Base-by-base conservation (phyloP, 2,797 vertebrate species). In the Gorsachius magnificus region DNA sequence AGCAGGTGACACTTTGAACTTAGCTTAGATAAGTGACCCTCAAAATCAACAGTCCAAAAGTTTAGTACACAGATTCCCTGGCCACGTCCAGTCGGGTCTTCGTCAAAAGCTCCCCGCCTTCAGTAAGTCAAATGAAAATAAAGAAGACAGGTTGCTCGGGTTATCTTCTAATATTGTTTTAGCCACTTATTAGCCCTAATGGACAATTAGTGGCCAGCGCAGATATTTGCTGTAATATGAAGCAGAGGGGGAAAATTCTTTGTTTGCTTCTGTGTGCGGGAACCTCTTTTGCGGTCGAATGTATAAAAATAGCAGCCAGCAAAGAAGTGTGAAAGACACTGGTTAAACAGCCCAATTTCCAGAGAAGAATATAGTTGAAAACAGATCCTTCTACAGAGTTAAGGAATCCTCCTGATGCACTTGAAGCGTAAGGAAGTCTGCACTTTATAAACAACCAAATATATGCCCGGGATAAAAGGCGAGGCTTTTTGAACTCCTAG, bases 1-100 rank as follows among this genome's bases (percentile, higher is more conserved):
- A 97, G 96, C 95, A 96, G 97, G 96, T 97, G 97, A 94, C 90
- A 95, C 97, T 98, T 97, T 98, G 97, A 98, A 98, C 97, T 97
- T 91, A 94, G 96, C 96, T 98, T 97, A 97, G 97, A 97, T 96
- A 97, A 96, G 89, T 97, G 97, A 98, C 97, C 97, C 97, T 97
- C 97, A 96, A 97, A 97, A 97, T 97, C 97, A 97, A 96, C 97
- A 97, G 97, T 97, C 96, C 97, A 97, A 97, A 97, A 96, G 95
- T 97, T 98, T 98, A 93, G 97, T 97, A 96, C 97, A 97, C 96
- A 97, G 95, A 98, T 95, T 93, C 93, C 92, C 95, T 89, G 95
- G 94, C 65, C 95, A 77, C 87, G 97, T 98, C 97, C 87, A 93
- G 83, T 96, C 95, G 78, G 93, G 65, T 98, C 95, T 97, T 90